Percentiles rank a stretch among this genome's conserved stretches.
Evolutionary conservation across 2,888 invertebrate species (phyloP).

Genomic region (Aelia acuminata): DNA sequence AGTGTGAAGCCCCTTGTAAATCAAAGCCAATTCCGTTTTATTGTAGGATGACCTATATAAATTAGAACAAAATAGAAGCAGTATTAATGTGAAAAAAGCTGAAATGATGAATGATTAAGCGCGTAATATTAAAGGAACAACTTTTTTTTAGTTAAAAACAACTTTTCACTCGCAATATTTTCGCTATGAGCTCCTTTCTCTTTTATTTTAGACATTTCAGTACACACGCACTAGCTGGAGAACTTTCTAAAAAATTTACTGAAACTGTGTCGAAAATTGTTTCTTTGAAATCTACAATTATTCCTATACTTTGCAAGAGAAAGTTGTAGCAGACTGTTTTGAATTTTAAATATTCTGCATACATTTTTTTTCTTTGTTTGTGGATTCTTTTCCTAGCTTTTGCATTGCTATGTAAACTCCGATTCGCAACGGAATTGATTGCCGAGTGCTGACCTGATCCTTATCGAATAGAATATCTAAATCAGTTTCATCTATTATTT

Average conservation of each 20-base stretch:
- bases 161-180: background rate
- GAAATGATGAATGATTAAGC: too few species aligned
- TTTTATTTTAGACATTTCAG: background rate
- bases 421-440: background rate
- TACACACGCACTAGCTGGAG: background rate
- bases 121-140: too few species aligned
- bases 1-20: too few species aligned
- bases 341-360: conserved; percentile 23
- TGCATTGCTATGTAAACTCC: background rate
- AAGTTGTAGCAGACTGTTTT: background rate
- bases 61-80: too few species aligned
- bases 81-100: too few species aligned
- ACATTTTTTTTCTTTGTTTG: background rate
- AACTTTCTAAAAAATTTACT: conserved; percentile 38
- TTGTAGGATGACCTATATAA: too few species aligned
- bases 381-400: background rate
- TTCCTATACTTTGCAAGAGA: background rate
- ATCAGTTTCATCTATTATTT: background rate
- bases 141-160: too few species aligned
- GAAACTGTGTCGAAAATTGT: background rate
- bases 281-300: conserved; percentile 6
- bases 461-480: background rate
- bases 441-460: background rate
- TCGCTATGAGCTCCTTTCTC: background rate
- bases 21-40: too few species aligned